Conservation (phyloP, 1,140 invertebrate species). For the Diachasma alloeum region DNA sequence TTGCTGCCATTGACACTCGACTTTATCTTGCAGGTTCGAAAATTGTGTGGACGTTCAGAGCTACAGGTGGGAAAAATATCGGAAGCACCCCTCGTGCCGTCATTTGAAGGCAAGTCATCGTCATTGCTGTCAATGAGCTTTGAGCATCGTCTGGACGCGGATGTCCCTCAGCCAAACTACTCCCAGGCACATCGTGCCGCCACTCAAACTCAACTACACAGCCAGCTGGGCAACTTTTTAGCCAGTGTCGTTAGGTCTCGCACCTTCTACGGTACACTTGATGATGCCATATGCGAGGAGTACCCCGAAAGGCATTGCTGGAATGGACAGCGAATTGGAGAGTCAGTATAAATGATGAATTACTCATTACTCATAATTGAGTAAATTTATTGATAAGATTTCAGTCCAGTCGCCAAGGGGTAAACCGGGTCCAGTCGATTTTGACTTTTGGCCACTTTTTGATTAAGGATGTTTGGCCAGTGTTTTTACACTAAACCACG, state of each 20-base stretch:
- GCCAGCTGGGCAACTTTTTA: conserved; percentile 72
- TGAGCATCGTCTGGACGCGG: conserved; percentile 10
- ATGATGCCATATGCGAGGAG: conserved; percentile 74
- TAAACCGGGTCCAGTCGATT: no score
- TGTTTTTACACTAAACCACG: no score
- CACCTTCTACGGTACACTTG: conserved; percentile 75
- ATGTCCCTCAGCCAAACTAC: not conserved
- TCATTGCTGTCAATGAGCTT: conserved; percentile 12
- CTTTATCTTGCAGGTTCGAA: conserved; percentile 50
- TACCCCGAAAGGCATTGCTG: conserved; percentile 69
- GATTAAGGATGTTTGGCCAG: no score
- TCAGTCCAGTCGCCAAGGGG: no score
- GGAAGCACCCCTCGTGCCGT: not conserved
- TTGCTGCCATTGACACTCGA: conserved; percentile 9
- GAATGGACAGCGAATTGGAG: conserved; percentile 78
- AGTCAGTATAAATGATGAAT: conserved; percentile 69
- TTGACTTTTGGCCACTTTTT: not conserved
- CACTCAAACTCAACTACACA: conserved; percentile 46
- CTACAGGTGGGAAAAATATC: conserved; percentile 34
- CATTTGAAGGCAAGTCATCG: not conserved
- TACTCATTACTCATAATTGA: no score
- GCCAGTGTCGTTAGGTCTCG: conserved; percentile 73
- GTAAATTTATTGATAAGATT: no score
- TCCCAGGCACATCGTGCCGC: conserved; percentile 36
- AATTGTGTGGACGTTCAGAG: conserved; percentile 53